Conservation (phyloP, 2,797 vertebrate genomes). For the Chrysocyon brachyurus region DNA sequence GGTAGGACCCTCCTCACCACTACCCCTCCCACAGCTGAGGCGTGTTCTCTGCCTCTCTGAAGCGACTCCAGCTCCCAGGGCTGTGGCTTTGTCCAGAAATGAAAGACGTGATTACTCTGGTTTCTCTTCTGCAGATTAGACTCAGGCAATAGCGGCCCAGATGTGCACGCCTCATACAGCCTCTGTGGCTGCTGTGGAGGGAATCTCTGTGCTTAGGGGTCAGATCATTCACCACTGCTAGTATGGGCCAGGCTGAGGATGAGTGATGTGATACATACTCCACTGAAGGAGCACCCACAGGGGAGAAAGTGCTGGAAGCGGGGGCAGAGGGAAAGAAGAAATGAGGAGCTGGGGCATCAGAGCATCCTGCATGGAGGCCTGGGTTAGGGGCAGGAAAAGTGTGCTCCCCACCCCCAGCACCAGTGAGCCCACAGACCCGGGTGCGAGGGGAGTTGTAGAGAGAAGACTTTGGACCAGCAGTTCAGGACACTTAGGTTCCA, state of each 20-base stretch:
- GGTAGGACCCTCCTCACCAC: background rate
- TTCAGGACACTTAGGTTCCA: background rate
- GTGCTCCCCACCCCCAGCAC: background rate
- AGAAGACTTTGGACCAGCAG: background rate
- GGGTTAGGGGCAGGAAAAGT: no score
- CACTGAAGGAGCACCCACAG: background rate
- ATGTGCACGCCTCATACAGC: background rate
- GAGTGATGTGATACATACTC: background rate
- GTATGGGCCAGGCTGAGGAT: background rate
- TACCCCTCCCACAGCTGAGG: background rate
- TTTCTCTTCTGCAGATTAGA: conserved; percentile 3
- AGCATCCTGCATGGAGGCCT: background rate
- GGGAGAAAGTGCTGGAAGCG: background rate
- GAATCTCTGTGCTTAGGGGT: fast-evolving
- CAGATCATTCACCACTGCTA: no score
- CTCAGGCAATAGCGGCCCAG: background rate
- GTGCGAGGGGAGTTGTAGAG: background rate
- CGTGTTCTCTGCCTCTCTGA: background rate
- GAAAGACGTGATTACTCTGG: background rate
- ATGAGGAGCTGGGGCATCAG: background rate
- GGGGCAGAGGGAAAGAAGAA: background rate
- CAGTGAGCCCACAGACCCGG: background rate
- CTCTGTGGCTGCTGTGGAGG: background rate
- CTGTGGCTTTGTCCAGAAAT: background rate
- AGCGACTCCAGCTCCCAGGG: background rate